A percentile compares a stretch with the other conserved stretches of the same genome.
phyloP scores from a whole-genome alignment of 2,888 invertebrate genomes.

The Pheosia tremula region DNA sequence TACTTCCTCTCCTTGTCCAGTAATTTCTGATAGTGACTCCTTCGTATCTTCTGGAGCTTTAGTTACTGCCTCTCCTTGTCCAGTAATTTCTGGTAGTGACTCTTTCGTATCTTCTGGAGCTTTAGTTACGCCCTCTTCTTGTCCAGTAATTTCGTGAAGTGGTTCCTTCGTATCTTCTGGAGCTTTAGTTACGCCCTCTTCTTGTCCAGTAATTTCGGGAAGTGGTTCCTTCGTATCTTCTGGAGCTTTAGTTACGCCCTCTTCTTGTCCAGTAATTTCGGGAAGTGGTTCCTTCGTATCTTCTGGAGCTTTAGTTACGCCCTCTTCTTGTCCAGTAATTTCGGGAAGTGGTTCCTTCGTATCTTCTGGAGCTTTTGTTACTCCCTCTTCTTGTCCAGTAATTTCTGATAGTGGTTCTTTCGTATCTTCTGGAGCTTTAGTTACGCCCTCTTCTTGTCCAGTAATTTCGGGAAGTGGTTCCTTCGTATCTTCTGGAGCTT shows the following conservation, averaged over 20 bases:
- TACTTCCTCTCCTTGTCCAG: background rate
- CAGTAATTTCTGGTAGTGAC: background rate
- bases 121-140: slow-evolving; percentile 8
- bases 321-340: background rate
- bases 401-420: background rate
- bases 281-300: background rate
- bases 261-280: background rate
- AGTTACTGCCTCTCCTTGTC: background rate
- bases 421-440: background rate
- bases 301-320: background rate
- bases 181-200: background rate
- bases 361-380: background rate
- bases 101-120: slow-evolving; percentile 4
- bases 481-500: background rate
- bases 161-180: slow-evolving; percentile 4
- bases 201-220: background rate
- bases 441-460: background rate
- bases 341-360: background rate
- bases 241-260: background rate
- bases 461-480: background rate
- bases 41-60: background rate
- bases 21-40: background rate
- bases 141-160: background rate
- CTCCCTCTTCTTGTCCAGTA: background rate
- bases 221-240: slow-evolving; percentile 5